Evolutionary conservation across 2,888 invertebrate species (phyloP), one percentile per base, ranked within the genome.

Genomic region (Unio delphinus): DNA sequence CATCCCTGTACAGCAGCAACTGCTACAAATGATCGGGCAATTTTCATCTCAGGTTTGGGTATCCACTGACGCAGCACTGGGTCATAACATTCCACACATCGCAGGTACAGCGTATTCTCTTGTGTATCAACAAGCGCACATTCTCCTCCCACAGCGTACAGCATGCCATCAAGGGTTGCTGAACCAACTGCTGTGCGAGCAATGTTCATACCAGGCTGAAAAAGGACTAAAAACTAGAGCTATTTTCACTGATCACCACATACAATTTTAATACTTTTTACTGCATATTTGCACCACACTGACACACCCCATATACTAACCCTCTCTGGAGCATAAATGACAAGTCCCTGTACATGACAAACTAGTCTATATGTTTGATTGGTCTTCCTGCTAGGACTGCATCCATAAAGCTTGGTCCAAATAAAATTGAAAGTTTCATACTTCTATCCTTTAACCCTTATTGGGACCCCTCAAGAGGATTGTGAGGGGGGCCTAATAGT

Each of bases 1-100:
- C 75, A 82, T 66, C 94, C 94, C 87, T 93, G 93, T 55, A 96
- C 92, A 80, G 95, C 95, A 64, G 93, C 95, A 80, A 96, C 97
- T 72, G 97, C 97, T 67, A 98, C 97, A 77, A 88, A 88, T 17
- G 89, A 89, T 54, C 89, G 71, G 0, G 87, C 85, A 54, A 85
- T 81, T 68, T 86, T 85, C 86, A 87, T 86, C 70, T 84, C 83
- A 8, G 84, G 80, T 68, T 83, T 83, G 15, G 80, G 79, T 30
- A 82, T 80, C 87, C 87, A 87, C 67, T 83, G 80, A 70, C 86
- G 81, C 45, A 83, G 74, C 0, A 85, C 82, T 1, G 88, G 88
- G 67, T 88, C 87, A 64, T 86, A 89, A 72, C 85, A 83, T 76
- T 89, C 89, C 54, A 85, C 80, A 76, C 85, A 83, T 54, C 86